phyloP scores from a whole-genome alignment of 2,888 invertebrate genomes.

The Mythimna albipuncta region DNA sequence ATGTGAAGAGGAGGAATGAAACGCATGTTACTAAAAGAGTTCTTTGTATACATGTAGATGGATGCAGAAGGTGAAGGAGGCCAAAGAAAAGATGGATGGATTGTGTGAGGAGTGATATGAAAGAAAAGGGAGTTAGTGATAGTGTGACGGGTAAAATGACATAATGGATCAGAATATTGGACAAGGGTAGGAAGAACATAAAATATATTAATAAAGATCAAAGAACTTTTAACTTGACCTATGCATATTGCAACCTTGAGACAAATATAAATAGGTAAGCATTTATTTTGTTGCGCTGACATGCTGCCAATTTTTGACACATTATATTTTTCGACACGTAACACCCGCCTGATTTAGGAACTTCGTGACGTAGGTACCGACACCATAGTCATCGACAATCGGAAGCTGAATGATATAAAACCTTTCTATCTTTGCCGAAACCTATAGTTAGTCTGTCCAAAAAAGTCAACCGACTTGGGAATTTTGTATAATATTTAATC shows the following conservation, averaged over 20 bases:
- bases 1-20: no score
- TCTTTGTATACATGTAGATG: no score
- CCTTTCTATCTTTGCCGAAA: conserved; percentile 4
- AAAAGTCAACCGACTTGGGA: no score
- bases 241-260: background rate
- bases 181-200: no score
- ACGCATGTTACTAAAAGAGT: background rate
- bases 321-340: background rate
- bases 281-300: background rate
- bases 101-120: no score
- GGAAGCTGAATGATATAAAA: conserved; percentile 2
- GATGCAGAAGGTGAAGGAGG: no score
- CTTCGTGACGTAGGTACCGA: conserved; percentile 6
- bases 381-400: conserved; percentile 5
- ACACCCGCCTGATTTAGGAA: background rate
- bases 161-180: no score
- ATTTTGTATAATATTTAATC: no score
- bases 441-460: background rate
- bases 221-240: background rate
- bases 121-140: no score
- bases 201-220: background rate
- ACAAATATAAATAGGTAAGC: background rate
- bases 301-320: conserved; percentile 10
- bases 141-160: no score
- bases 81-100: no score